Evolutionary conservation across 2,888 invertebrate genomes (phyloP).

Genomic region (Pilophorus perplexus): DNA sequence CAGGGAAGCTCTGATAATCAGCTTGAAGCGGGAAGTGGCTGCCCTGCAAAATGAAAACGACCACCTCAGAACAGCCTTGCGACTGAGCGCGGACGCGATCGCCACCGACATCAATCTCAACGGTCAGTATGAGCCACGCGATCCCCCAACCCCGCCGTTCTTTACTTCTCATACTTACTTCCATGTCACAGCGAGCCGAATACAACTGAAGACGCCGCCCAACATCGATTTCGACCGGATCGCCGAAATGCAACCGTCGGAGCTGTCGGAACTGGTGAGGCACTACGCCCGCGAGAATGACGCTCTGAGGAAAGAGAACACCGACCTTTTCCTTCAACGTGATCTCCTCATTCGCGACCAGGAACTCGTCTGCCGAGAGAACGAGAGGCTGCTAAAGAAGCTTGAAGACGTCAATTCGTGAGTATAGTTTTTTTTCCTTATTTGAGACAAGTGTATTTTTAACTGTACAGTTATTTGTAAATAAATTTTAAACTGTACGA

Average conservation of each 20-base stretch:
- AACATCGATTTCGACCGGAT: constrained; percentile 70
- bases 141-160: no score
- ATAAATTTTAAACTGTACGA: no score
- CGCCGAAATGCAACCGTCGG: constrained; percentile 70
- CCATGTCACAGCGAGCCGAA: constrained; percentile 35
- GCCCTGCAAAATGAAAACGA: constrained; percentile 84
- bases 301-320: constrained; percentile 76
- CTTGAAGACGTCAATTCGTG: constrained; percentile 85
- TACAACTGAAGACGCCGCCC: constrained; percentile 56
- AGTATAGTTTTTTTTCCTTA: constrained; percentile 53
- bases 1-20: constrained; percentile 83
- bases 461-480: no score
- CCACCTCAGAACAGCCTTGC: constrained; percentile 73
- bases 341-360: constrained; percentile 84
- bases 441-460: no score
- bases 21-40: constrained; percentile 81
- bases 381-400: constrained; percentile 81
- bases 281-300: constrained; percentile 82
- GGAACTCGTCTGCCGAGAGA: constrained; percentile 84
- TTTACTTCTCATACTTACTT: no score
- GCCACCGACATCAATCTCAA: constrained; percentile 43
- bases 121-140: constrained; percentile 40
- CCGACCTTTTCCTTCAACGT: constrained; percentile 74
- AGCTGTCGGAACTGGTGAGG: constrained; percentile 78
- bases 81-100: constrained; percentile 56